phyloP scores from a whole-genome alignment of 2,888 invertebrate species.

The Synanthedon vespiformis region DNA sequence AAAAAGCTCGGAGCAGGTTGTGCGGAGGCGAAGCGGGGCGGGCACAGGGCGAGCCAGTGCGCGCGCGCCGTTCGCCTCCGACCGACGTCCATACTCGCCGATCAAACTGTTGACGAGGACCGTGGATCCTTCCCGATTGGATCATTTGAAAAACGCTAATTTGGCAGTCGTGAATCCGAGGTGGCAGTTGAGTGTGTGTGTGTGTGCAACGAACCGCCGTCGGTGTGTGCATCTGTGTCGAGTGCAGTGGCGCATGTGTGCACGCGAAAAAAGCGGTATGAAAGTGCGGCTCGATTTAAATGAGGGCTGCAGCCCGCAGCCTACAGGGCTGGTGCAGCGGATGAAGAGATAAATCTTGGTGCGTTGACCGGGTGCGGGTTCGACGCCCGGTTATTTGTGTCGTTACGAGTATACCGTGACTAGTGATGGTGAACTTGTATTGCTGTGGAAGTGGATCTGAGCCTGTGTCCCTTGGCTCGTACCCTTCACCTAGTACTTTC shows the following conservation, averaged over 20 bases:
- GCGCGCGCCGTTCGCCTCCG: conserved; percentile 33
- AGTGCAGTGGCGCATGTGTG: conserved; percentile 2
- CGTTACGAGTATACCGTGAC: not conserved
- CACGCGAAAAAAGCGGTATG: conserved; percentile 4
- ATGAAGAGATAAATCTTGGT: conserved; percentile 36
- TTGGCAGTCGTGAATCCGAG: conserved; percentile 3
- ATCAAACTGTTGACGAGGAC: not conserved
- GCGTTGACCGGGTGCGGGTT: conserved; percentile 48
- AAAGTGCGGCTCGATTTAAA: conserved; percentile 12
- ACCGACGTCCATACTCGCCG: conserved; percentile 17
- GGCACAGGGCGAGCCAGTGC: conserved; percentile 28
- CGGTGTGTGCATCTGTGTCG: conserved; percentile 11
- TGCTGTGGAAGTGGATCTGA: too few relatives aligned
- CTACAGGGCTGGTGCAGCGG: conserved; percentile 21
- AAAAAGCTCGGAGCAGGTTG: conserved; percentile 55
- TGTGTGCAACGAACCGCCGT: conserved; percentile 1
- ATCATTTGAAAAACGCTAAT: not conserved
- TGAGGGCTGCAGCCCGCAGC: conserved; percentile 5
- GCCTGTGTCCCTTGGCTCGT: too few relatives aligned
- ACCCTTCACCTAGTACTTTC: too few relatives aligned
- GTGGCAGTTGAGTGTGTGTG: conserved; percentile 7
- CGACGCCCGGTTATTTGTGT: conserved; percentile 30
- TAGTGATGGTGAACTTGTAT: not conserved
- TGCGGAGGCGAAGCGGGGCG: conserved; percentile 16
- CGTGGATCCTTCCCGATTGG: not conserved